Conservation (phyloP, 2,113 vertebrate genomes). For the Heterotilapia buettikoferi region DNA sequence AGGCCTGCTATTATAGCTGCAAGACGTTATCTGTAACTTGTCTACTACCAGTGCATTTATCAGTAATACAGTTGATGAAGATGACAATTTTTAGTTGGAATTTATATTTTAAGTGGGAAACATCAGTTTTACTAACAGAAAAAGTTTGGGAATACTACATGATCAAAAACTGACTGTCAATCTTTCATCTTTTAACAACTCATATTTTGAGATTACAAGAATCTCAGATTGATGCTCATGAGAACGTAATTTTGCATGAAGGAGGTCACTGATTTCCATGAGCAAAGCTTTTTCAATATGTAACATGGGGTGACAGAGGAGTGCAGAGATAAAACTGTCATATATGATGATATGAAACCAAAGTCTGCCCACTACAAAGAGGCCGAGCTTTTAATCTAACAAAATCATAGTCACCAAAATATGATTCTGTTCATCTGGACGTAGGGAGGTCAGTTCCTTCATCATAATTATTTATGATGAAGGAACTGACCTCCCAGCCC, state of each 20-base stretch:
- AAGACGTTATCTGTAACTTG: neutral
- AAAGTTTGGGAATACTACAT: neutral
- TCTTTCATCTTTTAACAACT: neutral
- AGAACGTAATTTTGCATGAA: neutral
- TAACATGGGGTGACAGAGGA: neutral
- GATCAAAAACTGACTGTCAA: neutral
- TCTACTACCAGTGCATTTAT: neutral
- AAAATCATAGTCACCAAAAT: neutral
- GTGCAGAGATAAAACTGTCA: conserved; percentile 6
- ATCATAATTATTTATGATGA: neutral
- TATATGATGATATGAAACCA: neutral
- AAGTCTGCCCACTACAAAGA: neutral
- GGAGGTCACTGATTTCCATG: neutral
- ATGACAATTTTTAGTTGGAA: neutral
- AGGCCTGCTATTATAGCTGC: neutral
- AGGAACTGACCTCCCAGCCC: neutral
- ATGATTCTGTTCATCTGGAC: neutral
- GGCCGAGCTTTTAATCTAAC: neutral
- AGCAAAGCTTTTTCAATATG: neutral
- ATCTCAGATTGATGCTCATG: neutral
- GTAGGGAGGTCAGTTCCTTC: neutral
- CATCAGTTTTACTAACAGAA: neutral
- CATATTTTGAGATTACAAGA: neutral
- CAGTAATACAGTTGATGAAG: neutral
- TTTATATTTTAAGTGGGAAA: neutral